Evolutionary conservation across 2,888 invertebrate genomes (phyloP), one percentile per base, ranked within the genome.

Genomic region (Nesidiocoris tenuis): DNA sequence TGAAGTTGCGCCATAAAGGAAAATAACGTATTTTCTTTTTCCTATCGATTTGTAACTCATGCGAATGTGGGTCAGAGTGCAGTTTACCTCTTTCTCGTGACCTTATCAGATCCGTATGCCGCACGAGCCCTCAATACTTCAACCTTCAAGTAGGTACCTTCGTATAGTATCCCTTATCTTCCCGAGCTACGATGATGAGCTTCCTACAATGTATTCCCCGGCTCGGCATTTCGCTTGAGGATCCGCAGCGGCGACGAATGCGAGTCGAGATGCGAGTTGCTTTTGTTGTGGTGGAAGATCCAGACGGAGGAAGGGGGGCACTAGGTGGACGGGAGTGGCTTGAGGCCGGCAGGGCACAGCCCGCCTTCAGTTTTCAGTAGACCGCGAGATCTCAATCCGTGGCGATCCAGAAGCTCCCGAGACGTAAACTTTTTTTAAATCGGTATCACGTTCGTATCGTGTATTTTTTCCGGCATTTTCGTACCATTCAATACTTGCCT

Each of bases 381-480:
- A 67, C 67, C 67, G 67, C 67, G 67, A 67, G 67, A 39, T 39
- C 39, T 39, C 39, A 56, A 67, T 56, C 67, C 67, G 12, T n/a
- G 67, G 39, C 12, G 39, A 39, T 12, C 39, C 39, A 12, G 5
- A 39, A 39, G 39, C 39, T 39, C 39, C 39, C 39, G 39, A 39
- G 39, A n/a, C n/a, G n/a, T n/a, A n/a, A n/a, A n/a, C n/a, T n/a
- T n/a, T n/a, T n/a, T n/a, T n/a, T n/a, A n/a, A n/a, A n/a, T n/a
- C n/a, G n/a, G n/a, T n/a, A 39, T 39, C 39, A 12, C 12, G 39
- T 7, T 39, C 39, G 39, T 12, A 12, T 39, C 39, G 39, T 39
- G 39, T 39, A 7, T 39, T 39, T n/a, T n/a, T n/a, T n/a, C n/a
- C n/a, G n/a, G n/a, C n/a, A n/a, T n/a, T n/a, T n/a, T n/a, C n/a